These are phyloP conservation scores for Ectobius pallidus DNA, from an alignment of 2,888 invertebrate species.

Conservation along the genomic window DNA sequence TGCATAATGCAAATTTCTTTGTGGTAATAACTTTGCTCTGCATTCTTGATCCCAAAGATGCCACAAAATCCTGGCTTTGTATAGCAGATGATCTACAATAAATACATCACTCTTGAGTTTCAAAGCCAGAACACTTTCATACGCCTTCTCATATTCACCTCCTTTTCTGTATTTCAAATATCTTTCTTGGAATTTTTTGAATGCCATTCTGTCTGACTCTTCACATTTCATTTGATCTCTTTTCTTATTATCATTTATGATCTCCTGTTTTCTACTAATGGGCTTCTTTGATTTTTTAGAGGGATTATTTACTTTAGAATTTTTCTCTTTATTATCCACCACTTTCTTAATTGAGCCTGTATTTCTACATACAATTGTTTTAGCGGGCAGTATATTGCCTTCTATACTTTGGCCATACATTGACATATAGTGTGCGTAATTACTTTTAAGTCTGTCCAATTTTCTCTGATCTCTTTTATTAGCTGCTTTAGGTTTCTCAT, in stretches of 20 bases:
- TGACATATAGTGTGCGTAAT: constrained; percentile 1
- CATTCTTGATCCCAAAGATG: not conserved
- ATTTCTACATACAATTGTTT: constrained; percentile 6
- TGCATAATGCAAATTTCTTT: constrained; percentile 12
- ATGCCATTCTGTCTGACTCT: not conserved
- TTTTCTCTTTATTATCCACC: not conserved
- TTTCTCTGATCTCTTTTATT: not conserved
- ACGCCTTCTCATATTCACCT: not conserved
- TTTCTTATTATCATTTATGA: not conserved
- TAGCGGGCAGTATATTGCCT: constrained; percentile 7
- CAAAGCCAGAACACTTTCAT: not conserved
- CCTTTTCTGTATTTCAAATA: not conserved
- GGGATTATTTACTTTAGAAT: too few relatives aligned
- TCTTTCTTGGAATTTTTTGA: not conserved
- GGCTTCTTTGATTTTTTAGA: not conserved
- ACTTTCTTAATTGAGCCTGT: not conserved
- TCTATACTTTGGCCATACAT: constrained; percentile 25
- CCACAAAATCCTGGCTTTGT: constrained; percentile 7
- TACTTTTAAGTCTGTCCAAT: not conserved
- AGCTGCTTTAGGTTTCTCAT: not conserved
- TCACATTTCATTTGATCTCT: not conserved
- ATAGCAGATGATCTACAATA: not conserved
- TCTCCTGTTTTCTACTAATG: not conserved
- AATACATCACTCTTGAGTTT: not conserved
- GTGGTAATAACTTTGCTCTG: too few relatives aligned